These are phyloP conservation scores for Acinonyx jubatus DNA, from an alignment of 2,113 vertebrate species.

Conservation along the genomic window DNA sequence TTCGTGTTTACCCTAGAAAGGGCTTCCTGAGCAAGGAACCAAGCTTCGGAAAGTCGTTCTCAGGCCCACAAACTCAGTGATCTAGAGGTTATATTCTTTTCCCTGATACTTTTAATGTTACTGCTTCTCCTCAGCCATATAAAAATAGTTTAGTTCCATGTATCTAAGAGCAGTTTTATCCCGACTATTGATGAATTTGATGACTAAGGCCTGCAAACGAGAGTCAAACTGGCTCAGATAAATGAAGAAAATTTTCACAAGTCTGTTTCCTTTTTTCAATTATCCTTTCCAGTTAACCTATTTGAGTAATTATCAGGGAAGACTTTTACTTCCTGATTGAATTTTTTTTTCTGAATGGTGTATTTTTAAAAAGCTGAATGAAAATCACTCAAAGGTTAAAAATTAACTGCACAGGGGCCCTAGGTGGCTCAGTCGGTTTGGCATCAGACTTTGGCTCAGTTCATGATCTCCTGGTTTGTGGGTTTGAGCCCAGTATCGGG, in stretches of 20 bases:
- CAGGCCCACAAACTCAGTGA: neutral
- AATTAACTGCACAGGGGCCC: neutral
- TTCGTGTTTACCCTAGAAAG: neutral
- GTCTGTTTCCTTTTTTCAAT: neutral
- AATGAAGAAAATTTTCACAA: neutral
- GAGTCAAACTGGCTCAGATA: constrained; percentile 21
- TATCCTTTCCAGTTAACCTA: neutral
- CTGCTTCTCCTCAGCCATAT: neutral
- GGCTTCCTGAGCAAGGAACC: neutral
- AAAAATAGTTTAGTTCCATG: neutral
- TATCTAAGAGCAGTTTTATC: constrained; percentile 2
- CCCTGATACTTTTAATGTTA: neutral
- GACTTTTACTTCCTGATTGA: neutral
- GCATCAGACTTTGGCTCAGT: too few species aligned
- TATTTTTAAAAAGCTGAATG: constrained; percentile 17
- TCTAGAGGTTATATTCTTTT: neutral
- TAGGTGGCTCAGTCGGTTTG: too few species aligned
- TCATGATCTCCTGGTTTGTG: too few species aligned
- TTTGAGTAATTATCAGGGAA: neutral
- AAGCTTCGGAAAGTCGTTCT: constrained; percentile 15
- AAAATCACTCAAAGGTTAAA: constrained; percentile 41
- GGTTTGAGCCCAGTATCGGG: too few species aligned
- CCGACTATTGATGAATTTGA: neutral
- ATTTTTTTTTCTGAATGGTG: neutral
- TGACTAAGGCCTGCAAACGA: neutral